These are phyloP conservation scores for Lucifuga dentata DNA, from an alignment of 2,113 vertebrate species.

Conservation along the genomic window DNA sequence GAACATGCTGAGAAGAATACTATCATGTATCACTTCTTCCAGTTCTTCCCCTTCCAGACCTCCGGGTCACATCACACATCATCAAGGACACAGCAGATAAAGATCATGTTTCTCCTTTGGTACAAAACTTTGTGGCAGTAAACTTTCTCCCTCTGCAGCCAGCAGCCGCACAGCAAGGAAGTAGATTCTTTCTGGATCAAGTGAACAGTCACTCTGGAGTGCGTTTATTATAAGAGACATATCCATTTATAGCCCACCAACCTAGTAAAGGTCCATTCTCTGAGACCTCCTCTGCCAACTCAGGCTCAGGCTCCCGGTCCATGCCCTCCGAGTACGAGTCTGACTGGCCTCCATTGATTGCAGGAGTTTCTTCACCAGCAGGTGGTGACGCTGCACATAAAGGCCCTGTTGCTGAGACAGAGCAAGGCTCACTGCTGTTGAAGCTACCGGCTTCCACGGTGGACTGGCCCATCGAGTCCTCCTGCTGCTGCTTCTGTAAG, in stretches of 20 bases:
- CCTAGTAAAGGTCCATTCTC: conserved; percentile 94
- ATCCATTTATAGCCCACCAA: conserved; percentile 64
- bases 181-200: neutral
- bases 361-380: conserved; percentile 82
- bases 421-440: conserved; percentile 62
- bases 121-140: conserved; percentile 31
- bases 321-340: conserved; percentile 85
- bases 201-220: neutral
- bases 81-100: conserved; percentile 41
- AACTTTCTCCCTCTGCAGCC: neutral
- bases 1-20: neutral
- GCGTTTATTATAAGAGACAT: neutral
- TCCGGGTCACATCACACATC: conserved; percentile 49
- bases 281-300: conserved; percentile 89
- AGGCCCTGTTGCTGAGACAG: conserved; percentile 34
- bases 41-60: conserved; percentile 26
- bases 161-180: neutral
- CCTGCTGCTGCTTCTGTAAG: conserved; percentile 92
- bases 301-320: conserved; percentile 88
- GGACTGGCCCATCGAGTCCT: conserved; percentile 78
- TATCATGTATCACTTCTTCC: conserved; percentile 53
- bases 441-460: conserved; percentile 78
- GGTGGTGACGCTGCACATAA: conserved; percentile 60
- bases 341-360: conserved; percentile 92
- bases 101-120: conserved; percentile 46